A percentile compares a stretch with the other conserved stretches of the same genome.
Evolutionary conservation across 1,140 invertebrate species (phyloP).

Genomic region (Cherax quadricarinatus): DNA sequence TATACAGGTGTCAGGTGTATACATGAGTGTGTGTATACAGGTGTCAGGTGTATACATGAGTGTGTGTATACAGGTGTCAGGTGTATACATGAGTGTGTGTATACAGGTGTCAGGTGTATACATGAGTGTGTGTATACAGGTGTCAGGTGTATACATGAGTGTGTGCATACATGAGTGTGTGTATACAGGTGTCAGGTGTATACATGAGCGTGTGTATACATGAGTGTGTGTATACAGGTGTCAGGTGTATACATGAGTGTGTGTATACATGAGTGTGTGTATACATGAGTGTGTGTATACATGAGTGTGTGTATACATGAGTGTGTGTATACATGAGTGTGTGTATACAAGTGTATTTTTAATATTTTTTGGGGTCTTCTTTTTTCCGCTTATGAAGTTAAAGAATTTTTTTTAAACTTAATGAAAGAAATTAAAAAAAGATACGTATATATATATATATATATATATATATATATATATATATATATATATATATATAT

Average conservation of each 20-base stretch:
- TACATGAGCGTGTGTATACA: constrained; percentile 9
- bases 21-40: not conserved
- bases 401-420: not conserved
- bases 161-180: not conserved
- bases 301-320: constrained; percentile 12
- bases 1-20: not conserved
- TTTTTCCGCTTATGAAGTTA: constrained; percentile 6
- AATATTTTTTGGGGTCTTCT: not conserved
- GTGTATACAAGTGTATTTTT: not conserved
- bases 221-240: constrained; percentile 11
- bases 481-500: no score
- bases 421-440: not conserved
- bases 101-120: constrained; percentile 6
- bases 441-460: not conserved
- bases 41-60: constrained; percentile 4
- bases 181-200: constrained; percentile 11
- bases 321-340: constrained; percentile 24
- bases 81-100: not conserved
- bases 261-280: constrained; percentile 40
- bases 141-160: no score
- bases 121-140: constrained; percentile 10
- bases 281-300: not conserved
- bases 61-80: constrained; percentile 21
- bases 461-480: no score
- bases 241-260: constrained; percentile 27